Conservation (phyloP, 2,888 invertebrate species). For the Palloptera scutellata region DNA sequence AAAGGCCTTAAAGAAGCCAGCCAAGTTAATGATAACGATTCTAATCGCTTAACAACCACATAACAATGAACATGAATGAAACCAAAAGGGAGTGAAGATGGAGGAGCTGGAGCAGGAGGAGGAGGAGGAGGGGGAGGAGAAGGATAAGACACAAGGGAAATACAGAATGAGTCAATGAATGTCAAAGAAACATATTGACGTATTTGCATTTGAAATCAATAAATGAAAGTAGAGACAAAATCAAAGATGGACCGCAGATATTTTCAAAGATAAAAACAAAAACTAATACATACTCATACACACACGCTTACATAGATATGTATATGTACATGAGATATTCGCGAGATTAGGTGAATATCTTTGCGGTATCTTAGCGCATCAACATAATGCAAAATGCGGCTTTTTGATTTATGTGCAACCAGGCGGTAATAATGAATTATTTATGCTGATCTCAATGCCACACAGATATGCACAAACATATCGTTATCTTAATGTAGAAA, state of each 20-base stretch:
- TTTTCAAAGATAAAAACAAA: not conserved
- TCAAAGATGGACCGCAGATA: not conserved
- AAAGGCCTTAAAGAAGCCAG: too few relatives aligned
- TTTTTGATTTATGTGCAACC: conserved; percentile 60
- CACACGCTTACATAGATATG: not conserved
- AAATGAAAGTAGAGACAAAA: not conserved
- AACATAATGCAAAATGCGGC: conserved; percentile 35
- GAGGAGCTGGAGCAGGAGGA: too few relatives aligned
- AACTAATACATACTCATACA: not conserved
- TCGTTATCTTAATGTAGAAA: too few relatives aligned
- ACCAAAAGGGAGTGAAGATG: too few relatives aligned
- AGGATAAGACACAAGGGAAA: too few relatives aligned
- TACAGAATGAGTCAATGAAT: not conserved
- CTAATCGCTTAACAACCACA: too few relatives aligned
- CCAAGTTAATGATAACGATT: too few relatives aligned
- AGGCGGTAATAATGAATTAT: conserved; percentile 61
- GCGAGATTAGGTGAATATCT: conserved; percentile 10
- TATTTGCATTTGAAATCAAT: not conserved
- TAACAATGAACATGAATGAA: too few relatives aligned
- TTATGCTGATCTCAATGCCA: conserved; percentile 52
- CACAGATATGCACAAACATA: too few relatives aligned
- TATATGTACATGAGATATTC: not conserved
- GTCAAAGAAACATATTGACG: not conserved
- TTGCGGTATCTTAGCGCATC: conserved; percentile 20
- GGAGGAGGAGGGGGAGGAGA: too few relatives aligned